Conservation (phyloP, 2,888 invertebrate species). For the Thereva unica region DNA sequence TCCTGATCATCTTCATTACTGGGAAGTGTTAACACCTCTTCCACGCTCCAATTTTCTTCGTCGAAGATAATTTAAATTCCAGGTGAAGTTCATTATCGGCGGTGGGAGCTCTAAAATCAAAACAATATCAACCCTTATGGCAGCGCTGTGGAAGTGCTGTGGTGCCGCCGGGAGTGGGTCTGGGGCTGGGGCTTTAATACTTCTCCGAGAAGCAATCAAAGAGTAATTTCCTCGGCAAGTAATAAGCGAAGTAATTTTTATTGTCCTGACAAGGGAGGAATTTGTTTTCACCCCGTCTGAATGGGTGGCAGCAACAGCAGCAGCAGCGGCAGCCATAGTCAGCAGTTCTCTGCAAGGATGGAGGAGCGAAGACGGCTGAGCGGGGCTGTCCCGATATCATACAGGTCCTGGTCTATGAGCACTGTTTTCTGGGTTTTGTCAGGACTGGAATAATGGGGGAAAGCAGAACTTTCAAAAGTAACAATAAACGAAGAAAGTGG, state of each 20-base stretch:
- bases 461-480: slow-evolving; percentile 32
- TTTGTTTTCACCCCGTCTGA: slow-evolving; percentile 27
- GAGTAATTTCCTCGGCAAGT: slow-evolving; percentile 33
- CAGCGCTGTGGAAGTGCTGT: slow-evolving; percentile 9
- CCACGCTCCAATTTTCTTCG: slow-evolving; percentile 27
- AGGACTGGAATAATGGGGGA: slow-evolving; percentile 24
- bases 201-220: slow-evolving; percentile 31
- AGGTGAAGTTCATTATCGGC: slow-evolving; percentile 40
- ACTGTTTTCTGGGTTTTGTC: background rate
- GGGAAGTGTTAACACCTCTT: slow-evolving; percentile 35
- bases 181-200: slow-evolving; percentile 20
- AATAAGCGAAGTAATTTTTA: slow-evolving; percentile 36
- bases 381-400: slow-evolving; percentile 4
- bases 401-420: slow-evolving; percentile 2
- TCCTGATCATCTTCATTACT: too few species aligned
- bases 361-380: slow-evolving; percentile 13
- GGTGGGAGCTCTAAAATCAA: slow-evolving; percentile 35
- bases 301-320: slow-evolving; percentile 3
- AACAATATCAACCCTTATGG: slow-evolving; percentile 38
- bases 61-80: slow-evolving; percentile 40
- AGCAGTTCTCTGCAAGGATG: background rate
- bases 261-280: slow-evolving; percentile 31
- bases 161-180: background rate
- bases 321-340: slow-evolving; percentile 13
- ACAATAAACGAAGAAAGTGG: slow-evolving; percentile 28